Evolutionary conservation across 2,797 vertebrate species (phyloP).

Genomic region (Trematomus bernacchii): DNA sequence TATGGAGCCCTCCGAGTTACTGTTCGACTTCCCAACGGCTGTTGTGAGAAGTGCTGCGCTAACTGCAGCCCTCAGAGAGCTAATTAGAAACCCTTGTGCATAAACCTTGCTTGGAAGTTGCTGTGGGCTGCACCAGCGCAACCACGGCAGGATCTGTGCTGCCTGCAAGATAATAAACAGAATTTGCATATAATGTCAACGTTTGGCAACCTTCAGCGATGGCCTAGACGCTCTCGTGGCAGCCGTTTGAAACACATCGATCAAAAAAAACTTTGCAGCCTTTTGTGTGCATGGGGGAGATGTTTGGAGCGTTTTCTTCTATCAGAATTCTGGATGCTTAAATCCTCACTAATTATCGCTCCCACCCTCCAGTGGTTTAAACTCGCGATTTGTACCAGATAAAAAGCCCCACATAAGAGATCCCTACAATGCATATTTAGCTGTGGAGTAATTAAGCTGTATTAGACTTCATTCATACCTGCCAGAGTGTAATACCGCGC

Average conservation of each 20-base stretch:
- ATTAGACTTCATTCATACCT: conserved; percentile 86
- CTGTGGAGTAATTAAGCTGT: conserved; percentile 82
- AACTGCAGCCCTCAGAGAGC: conserved; percentile 86
- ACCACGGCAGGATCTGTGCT: conserved; percentile 82
- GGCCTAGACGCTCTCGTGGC: conserved; percentile 67
- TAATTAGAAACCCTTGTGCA: conserved; percentile 87
- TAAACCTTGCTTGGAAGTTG: conserved; percentile 84
- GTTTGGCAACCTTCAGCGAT: conserved; percentile 75
- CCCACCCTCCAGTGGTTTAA: conserved; percentile 77
- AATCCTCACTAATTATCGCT: conserved; percentile 78
- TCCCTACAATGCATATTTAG: conserved; percentile 78
- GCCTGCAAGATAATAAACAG: conserved; percentile 85
- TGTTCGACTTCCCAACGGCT: conserved; percentile 83
- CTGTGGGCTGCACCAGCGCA: conserved; percentile 80
- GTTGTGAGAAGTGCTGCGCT: conserved; percentile 80
- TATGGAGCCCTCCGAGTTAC: conserved; percentile 86
- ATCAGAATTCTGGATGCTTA: conserved; percentile 65
- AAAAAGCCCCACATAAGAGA: conserved; percentile 71
- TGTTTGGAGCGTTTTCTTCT: conserved; percentile 60
- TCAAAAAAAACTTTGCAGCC: conserved; percentile 67
- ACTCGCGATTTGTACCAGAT: conserved; percentile 81
- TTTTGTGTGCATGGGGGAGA: conserved; percentile 55
- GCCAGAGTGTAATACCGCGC: conserved; percentile 80
- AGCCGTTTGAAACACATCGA: conserved; percentile 70
- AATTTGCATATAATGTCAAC: conserved; percentile 87